Base-by-base conservation (phyloP, 2,888 invertebrate species). In the Pseudococcus longispinus region DNA sequence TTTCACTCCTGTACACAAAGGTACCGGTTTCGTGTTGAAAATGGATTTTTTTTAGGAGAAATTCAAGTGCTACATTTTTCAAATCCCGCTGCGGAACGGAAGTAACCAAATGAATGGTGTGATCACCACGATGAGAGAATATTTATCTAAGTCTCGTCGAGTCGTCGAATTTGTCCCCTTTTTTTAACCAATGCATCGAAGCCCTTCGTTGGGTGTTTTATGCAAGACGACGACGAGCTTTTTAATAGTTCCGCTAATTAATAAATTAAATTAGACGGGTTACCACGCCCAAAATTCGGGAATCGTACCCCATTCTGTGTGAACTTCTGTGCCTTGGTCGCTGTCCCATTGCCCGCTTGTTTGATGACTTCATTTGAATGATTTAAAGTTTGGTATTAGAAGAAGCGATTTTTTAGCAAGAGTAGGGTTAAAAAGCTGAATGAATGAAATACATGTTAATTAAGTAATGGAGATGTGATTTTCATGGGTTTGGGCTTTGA, bases 161-260 rank as follows among this genome's bases (percentile, higher is more conserved):
- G 44, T 46, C 15, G 74, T 32, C 74, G 74, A 74, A 74, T 32
- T 74, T 32, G 29, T 26, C 5, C 29, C 74, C 74, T 6, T n/a
- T 74, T 37, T 74, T 74, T 60, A 9, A 74, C 32, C 18, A n/a
- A n/a, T n/a, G 51, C n/a, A 51, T n/a, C 20, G 20, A 70, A 77
- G n/a, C n/a, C 18, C 20, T 23, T 11, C 20, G 42, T 13, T 80
- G 9, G 42, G 32, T 23, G n/a, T 77, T 2, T n/a, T 8, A 37
- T 13, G 37, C 8, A 8, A 23, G 18, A 4, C 37, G 9, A 23
- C 29, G 8, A 13, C 29, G 77, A 74, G 32, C 42, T 37, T 80
- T 37, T 80, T 42, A 80, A 80, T 80, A 42, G 77, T 80, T 80
- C 77, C 42, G 42, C 20, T 80, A 80, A 80, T 80, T 80, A 80